Evolutionary conservation across 2,797 vertebrate species (phyloP).

Genomic region (Rhincodon typus): DNA sequence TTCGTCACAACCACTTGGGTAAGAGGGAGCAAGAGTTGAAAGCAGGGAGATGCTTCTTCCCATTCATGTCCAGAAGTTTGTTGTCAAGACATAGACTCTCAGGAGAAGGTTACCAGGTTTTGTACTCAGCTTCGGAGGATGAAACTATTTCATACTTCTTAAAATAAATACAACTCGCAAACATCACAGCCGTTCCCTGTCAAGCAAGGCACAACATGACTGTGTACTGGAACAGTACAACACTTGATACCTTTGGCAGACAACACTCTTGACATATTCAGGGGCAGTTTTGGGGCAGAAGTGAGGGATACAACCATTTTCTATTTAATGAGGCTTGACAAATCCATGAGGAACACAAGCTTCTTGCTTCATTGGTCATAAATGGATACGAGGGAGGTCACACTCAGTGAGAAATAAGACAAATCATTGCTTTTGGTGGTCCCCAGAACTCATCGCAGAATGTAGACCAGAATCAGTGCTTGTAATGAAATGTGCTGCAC

Average conservation of each 20-base stretch:
- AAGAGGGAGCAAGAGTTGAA: neutral
- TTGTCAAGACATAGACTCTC: neutral
- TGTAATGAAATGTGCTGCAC: neutral
- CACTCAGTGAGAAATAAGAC: neutral
- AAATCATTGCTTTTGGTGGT: no score
- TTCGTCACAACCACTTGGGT: neutral
- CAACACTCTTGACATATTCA: neutral
- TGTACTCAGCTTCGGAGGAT: neutral
- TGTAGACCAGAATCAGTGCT: neutral
- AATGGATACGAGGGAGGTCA: neutral
- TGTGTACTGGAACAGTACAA: neutral
- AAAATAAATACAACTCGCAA: neutral
- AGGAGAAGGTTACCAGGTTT: neutral
- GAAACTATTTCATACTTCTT: neutral
- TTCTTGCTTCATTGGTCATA: no score
- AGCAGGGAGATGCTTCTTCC: neutral
- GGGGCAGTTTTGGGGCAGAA: neutral
- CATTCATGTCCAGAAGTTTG: neutral
- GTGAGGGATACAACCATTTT: neutral
- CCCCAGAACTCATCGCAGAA: neutral
- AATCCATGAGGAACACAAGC: no score
- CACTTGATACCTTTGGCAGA: neutral
- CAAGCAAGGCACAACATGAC: neutral
- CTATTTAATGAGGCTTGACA: neutral
- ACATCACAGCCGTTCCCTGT: neutral